Evolutionary conservation across 2,797 vertebrate species (phyloP).

Genomic region (Dallia pectoralis): DNA sequence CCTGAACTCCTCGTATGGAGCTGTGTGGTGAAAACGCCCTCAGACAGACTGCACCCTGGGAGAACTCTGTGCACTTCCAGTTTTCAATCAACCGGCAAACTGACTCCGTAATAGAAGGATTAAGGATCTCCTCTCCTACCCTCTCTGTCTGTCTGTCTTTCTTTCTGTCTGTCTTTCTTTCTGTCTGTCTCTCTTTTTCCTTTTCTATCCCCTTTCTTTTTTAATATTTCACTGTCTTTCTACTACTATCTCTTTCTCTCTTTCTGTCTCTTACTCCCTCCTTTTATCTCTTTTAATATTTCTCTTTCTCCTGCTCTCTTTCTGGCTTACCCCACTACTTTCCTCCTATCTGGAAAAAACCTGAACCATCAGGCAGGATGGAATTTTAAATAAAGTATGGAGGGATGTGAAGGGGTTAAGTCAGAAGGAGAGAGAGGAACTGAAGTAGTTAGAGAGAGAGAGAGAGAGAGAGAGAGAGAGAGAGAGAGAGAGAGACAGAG

Average conservation of each 20-base stretch:
- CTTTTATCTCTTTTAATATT: no score
- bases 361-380: conserved; percentile 43
- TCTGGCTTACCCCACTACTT: conserved; percentile 7
- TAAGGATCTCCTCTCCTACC: conserved; percentile 51
- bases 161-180: no score
- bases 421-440: neutral
- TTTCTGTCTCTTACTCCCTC: no score
- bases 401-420: conserved; percentile 56
- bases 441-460: neutral
- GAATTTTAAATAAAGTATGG: conserved; percentile 47
- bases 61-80: conserved; percentile 52
- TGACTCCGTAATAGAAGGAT: conserved; percentile 68
- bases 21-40: conserved; percentile 40
- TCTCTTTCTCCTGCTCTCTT: no score
- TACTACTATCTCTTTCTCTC: conserved; percentile 23
- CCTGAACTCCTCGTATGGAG: conserved; percentile 42
- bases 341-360: conserved; percentile 33
- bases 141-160: no score
- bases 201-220: no score
- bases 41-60: conserved; percentile 56
- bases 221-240: no score
- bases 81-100: conserved; percentile 67
- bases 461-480: neutral
- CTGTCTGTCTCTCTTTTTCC: no score
- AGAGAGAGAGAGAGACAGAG: neutral